Evolutionary conservation across 2,113 vertebrate species (phyloP).

Genomic region (Delphinus delphis): DNA sequence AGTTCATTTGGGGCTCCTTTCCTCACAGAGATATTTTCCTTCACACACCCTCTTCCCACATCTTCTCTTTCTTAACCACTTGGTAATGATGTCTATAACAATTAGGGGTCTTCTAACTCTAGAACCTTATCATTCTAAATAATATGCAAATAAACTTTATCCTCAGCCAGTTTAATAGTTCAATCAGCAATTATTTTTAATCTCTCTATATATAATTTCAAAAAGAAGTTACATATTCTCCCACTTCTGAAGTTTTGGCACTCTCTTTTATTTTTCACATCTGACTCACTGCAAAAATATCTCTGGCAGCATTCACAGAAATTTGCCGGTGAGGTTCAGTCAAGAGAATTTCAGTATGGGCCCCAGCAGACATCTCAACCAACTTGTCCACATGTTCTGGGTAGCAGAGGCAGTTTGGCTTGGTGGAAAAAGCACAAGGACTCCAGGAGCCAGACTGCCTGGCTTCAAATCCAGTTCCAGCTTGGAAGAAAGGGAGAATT

Average conservation of each 20-base stretch:
- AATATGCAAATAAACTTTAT: not conserved
- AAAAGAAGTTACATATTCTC: constrained; percentile 12
- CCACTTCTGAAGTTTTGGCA: constrained; percentile 14
- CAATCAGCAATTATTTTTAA: not conserved
- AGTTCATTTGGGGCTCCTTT: not conserved
- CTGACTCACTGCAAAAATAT: not conserved
- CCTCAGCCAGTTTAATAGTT: not conserved
- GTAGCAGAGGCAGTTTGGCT: not conserved
- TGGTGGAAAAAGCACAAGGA: not conserved
- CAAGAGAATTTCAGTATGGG: not conserved
- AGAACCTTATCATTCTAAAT: not conserved
- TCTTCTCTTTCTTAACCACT: not conserved
- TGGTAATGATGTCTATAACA: not conserved
- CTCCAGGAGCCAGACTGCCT: not conserved
- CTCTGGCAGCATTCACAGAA: not conserved
- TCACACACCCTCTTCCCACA: not conserved
- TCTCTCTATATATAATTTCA: not conserved
- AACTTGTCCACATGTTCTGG: not conserved
- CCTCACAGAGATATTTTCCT: not conserved
- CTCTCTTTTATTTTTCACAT: not conserved
- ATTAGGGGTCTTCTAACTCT: not conserved
- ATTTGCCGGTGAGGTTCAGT: not conserved
- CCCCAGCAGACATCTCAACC: not conserved
- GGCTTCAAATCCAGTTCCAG: not conserved
- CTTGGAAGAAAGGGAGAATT: not conserved